These are phyloP conservation scores for Rhagophthalmus giganteus DNA, from an alignment of 2,888 invertebrate species.

Conservation along the genomic window DNA sequence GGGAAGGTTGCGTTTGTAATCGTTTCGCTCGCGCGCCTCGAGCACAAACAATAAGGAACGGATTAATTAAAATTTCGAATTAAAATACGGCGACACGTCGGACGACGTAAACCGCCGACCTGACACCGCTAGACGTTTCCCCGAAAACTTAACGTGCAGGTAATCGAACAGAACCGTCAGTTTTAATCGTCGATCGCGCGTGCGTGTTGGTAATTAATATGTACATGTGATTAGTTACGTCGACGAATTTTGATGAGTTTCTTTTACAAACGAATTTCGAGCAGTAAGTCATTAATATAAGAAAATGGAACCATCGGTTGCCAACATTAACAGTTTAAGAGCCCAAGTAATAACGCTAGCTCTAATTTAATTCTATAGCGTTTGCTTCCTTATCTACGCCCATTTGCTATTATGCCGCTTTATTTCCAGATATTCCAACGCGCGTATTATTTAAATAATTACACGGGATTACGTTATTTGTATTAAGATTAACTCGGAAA, in stretches of 20 bases:
- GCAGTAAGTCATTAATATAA: background rate
- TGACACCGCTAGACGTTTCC: too few species aligned
- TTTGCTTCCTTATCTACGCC: conserved; percentile 13
- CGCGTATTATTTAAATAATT: conserved; percentile 16
- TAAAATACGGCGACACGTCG: too few species aligned
- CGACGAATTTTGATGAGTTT: too few species aligned
- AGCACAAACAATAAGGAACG: too few species aligned
- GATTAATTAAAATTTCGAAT: too few species aligned
- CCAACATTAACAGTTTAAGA: conserved; percentile 13
- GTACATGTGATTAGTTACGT: too few species aligned
- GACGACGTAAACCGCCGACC: too few species aligned
- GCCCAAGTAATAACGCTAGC: conserved; percentile 5
- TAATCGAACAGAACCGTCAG: background rate
- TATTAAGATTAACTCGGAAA: conserved; percentile 6
- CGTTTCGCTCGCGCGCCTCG: too few species aligned
- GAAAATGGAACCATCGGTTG: conserved; percentile 2
- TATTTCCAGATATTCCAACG: conserved; percentile 8
- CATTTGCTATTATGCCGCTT: conserved; percentile 3
- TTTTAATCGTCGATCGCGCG: too few species aligned
- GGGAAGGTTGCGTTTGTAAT: too few species aligned
- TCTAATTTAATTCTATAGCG: conserved; percentile 11
- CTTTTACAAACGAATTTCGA: too few species aligned
- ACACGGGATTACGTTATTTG: conserved; percentile 7
- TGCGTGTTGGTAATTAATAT: too few species aligned
- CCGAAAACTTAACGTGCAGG: background rate